Conservation (phyloP, 2,888 invertebrate species). For the Trimorus sp. region DNA sequence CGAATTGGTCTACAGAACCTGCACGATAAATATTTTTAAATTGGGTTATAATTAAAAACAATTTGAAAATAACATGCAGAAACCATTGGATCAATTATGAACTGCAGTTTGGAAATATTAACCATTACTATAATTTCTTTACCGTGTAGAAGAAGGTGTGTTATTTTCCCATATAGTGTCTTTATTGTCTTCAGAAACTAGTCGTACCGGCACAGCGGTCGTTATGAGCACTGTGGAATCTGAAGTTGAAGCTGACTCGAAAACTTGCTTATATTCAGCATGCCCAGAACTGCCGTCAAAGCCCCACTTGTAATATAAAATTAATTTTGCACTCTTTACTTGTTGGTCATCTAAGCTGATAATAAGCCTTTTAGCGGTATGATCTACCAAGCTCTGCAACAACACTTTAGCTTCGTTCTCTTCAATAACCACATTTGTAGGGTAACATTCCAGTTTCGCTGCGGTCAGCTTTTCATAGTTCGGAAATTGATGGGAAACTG, state of each 20-base stretch:
- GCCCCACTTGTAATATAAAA: conserved; percentile 19
- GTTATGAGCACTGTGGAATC: conserved; percentile 22
- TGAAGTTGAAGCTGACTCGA: not conserved
- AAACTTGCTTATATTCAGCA: conserved; percentile 19
- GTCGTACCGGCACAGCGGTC: conserved; percentile 14
- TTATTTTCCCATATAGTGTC: conserved; percentile 19
- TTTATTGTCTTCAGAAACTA: not conserved
- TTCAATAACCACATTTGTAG: conserved; percentile 12
- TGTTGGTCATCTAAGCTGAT: not conserved
- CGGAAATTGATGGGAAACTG: conserved; percentile 8
- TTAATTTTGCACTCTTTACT: not conserved
- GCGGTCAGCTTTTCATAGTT: not conserved
- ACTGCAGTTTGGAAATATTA: too few species aligned
- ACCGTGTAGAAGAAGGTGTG: conserved; percentile 26
- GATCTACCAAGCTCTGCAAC: conserved; percentile 22
- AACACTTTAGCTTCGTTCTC: conserved; percentile 19
- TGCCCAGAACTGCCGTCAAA: conserved; percentile 29
- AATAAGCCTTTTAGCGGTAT: conserved; percentile 14
- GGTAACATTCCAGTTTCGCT: conserved; percentile 23
- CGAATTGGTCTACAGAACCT: conserved; percentile 22
- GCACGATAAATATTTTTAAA: too few species aligned
- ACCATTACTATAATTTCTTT: too few species aligned
- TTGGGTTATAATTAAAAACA: too few species aligned
- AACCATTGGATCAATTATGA: too few species aligned
- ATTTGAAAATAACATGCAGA: too few species aligned